Evolutionary conservation across 2,888 invertebrate genomes (phyloP).

Genomic region (Cheilosia vernalis): DNA sequence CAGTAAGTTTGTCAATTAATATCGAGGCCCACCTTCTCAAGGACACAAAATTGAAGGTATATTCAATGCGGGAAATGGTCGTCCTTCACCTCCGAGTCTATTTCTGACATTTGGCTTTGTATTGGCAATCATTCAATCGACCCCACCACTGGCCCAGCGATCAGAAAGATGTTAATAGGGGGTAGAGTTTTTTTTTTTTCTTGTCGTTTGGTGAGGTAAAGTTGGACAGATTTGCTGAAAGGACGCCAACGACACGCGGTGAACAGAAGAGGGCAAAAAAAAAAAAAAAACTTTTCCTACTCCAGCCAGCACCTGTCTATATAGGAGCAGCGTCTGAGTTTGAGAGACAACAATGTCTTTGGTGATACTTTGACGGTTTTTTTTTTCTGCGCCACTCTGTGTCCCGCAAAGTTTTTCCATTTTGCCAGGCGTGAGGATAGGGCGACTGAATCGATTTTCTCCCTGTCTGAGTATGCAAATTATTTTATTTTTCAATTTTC

Average conservation of each 20-base stretch:
- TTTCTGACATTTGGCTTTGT: conserved; percentile 21
- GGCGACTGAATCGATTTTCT: conserved; percentile 68
- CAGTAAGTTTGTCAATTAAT: conserved; percentile 57
- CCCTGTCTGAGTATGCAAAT: conserved; percentile 75
- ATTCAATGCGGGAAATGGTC: too few species aligned
- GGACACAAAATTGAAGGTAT: conserved; percentile 7
- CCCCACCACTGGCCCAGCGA: conserved; percentile 6
- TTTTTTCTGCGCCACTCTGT: conserved; percentile 5
- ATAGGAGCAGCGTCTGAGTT: conserved; percentile 45
- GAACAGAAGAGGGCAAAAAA: conserved; percentile 26
- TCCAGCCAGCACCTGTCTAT: conserved; percentile 56
- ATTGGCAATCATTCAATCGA: conserved; percentile 35
- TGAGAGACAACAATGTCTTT: conserved; percentile 71
- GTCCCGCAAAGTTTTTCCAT: conserved; percentile 63
- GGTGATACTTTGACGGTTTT: conserved; percentile 59
- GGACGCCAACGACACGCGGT: conserved; percentile 50
- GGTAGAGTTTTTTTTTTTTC: background rate
- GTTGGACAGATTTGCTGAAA: conserved; percentile 59
- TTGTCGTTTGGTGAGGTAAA: conserved; percentile 34
- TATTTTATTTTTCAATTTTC: conserved; percentile 75
- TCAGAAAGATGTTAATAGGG: conserved; percentile 45
- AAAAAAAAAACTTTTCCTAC: conserved; percentile 27
- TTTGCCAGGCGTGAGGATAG: conserved; percentile 37
- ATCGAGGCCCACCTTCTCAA: conserved; percentile 8
- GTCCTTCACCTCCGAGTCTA: conserved; percentile 45